phyloP scores from a whole-genome alignment of 2,888 invertebrate species.

The Iselma pallidipennis region DNA sequence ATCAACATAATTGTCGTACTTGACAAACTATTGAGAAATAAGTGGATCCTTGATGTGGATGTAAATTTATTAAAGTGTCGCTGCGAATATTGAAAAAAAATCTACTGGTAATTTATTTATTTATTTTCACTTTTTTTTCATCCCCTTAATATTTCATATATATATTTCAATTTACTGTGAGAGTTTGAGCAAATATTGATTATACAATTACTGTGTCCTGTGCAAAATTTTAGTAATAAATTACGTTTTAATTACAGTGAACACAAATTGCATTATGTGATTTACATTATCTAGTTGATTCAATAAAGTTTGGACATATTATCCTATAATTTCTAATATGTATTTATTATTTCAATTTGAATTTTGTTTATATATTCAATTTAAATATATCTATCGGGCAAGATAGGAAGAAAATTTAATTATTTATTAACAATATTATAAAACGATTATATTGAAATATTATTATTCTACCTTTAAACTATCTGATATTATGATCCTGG shows the following conservation, averaged over 20 bases:
- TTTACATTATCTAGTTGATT: slow-evolving; percentile 31
- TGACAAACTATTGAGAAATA: neutral
- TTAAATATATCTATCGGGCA: neutral
- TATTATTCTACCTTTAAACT: slow-evolving; percentile 15
- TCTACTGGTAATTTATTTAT: neutral
- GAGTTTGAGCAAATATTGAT: slow-evolving; percentile 30
- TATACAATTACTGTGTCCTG: slow-evolving; percentile 30
- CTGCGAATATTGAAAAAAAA: neutral
- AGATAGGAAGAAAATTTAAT: neutral
- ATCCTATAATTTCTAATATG: slow-evolving; percentile 1
- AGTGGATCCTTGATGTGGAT: neutral
- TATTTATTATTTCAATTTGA: neutral
- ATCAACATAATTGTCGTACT: neutral
- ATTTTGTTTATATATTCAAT: neutral
- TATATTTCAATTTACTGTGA: slow-evolving; percentile 27
- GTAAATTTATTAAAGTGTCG: slow-evolving; percentile 6
- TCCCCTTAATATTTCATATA: slow-evolving; percentile 6
- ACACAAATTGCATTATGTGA: slow-evolving; percentile 32
- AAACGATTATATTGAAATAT: slow-evolving; percentile 13
- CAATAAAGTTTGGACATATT: slow-evolving; percentile 16
- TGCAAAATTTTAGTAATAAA: slow-evolving; percentile 34
- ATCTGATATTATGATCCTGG: slow-evolving; percentile 7
- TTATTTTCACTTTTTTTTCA: no score
- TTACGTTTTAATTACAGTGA: slow-evolving; percentile 35
- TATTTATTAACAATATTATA: slow-evolving; percentile 12